A percentile compares a stretch with the other conserved stretches of the same genome.
Conservation (phyloP, 2,797 vertebrate genomes). For the Craterocephalus amniculus region DNA sequence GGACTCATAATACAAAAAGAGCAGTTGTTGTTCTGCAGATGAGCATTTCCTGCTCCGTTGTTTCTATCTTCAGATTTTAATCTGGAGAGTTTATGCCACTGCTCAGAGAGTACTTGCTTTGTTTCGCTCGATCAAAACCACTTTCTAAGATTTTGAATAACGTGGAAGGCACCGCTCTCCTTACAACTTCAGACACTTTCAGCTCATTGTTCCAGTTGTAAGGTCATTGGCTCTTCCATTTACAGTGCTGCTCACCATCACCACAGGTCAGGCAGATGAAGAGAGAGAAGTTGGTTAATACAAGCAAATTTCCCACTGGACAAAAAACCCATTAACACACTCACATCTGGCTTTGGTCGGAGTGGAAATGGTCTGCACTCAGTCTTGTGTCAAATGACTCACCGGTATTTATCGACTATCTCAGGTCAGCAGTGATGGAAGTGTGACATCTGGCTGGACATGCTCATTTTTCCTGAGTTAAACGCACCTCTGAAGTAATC, state of each 20-base stretch:
- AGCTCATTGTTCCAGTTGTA: not conserved
- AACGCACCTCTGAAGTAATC: not conserved
- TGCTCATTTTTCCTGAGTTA: not conserved
- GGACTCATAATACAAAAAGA: constrained; percentile 13
- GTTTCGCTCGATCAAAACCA: not conserved
- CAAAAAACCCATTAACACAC: constrained; percentile 9
- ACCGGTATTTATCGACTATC: not conserved
- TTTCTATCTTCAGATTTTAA: constrained; percentile 21
- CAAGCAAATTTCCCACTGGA: not conserved
- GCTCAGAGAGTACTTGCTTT: constrained; percentile 10
- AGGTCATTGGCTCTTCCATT: not conserved
- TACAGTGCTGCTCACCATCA: not conserved
- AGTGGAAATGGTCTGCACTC: constrained; percentile 5
- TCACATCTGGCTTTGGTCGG: constrained; percentile 8
- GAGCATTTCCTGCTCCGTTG: constrained; percentile 42
- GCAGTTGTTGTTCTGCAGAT: constrained; percentile 32
- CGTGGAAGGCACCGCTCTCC: not conserved
- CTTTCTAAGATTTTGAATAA: not conserved
- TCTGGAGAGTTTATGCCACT: constrained; percentile 6
- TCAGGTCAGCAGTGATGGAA: not conserved
- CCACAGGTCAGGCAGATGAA: not conserved
- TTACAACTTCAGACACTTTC: not conserved
- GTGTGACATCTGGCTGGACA: constrained; percentile 13
- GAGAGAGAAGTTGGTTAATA: not conserved
- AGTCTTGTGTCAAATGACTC: constrained; percentile 16